These are phyloP conservation scores for Entomobrya proxima DNA, from an alignment of 2,888 invertebrate species.

Conservation along the genomic window DNA sequence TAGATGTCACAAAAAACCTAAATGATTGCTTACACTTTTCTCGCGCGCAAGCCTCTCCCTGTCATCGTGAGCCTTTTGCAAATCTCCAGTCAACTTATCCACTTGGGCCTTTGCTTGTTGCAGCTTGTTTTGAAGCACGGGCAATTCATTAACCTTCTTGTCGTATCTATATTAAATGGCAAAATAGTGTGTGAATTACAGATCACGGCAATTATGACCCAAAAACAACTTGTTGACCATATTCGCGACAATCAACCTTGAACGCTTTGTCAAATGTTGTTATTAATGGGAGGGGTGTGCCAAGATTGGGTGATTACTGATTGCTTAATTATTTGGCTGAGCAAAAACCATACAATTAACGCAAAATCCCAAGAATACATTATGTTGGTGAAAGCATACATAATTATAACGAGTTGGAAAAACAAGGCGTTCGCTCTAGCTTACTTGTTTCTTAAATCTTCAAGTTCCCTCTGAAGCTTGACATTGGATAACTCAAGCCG, in stretches of 20 bases:
- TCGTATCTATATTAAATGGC: slow-evolving; percentile 64
- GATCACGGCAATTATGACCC: background rate
- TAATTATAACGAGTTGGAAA: too few relatives aligned
- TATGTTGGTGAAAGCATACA: background rate
- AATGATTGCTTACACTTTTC: slow-evolving; percentile 62
- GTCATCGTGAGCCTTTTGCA: slow-evolving; percentile 70
- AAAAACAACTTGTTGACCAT: background rate
- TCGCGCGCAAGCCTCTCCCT: slow-evolving; percentile 66
- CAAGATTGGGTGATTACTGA: slow-evolving; percentile 5
- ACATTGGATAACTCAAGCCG: slow-evolving; percentile 62
- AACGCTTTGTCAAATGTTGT: background rate
- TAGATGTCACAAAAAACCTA: background rate
- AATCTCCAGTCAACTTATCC: slow-evolving; percentile 67
- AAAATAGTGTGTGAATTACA: slow-evolving; percentile 9
- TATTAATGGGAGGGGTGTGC: background rate
- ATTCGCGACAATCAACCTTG: slow-evolving; percentile 25
- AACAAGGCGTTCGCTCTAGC: background rate
- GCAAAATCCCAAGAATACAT: background rate
- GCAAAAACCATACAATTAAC: background rate
- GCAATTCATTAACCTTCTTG: slow-evolving; percentile 69
- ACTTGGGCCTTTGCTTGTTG: slow-evolving; percentile 68
- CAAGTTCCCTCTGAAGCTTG: slow-evolving; percentile 66
- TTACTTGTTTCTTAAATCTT: slow-evolving; percentile 69
- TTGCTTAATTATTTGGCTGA: background rate
- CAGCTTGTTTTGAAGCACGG: slow-evolving; percentile 66